Conservation (phyloP, 2,888 invertebrate species). For the Protophormia terraenovae region DNA sequence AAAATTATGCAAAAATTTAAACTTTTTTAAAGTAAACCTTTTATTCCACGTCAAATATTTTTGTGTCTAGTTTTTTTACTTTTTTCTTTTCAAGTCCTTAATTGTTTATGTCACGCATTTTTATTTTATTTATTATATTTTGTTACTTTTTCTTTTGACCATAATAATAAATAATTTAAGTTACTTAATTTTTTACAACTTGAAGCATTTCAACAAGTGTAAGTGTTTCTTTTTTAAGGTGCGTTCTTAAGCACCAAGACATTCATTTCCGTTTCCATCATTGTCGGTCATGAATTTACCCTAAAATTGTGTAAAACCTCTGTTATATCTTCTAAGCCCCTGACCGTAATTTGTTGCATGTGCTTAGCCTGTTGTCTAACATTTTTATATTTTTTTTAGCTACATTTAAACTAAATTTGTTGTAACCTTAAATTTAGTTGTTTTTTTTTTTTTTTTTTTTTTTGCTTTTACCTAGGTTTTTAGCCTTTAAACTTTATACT, state of each 20-base stretch:
- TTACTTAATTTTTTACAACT: conserved; percentile 5
- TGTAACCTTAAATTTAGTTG: too few relatives aligned
- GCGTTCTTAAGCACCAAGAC: not conserved
- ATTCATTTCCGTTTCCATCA: not conserved
- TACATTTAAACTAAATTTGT: not conserved
- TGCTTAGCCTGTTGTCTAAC: not conserved
- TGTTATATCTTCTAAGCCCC: not conserved
- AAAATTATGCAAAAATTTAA: not conserved
- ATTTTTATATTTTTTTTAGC: not conserved
- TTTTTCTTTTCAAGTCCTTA: not conserved
- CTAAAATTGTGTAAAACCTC: not conserved
- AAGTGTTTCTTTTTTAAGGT: not conserved
- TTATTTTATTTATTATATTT: not conserved
- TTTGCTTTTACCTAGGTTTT: not conserved
- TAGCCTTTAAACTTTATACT: not conserved
- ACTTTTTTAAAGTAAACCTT: not conserved
- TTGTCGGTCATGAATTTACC: not conserved
- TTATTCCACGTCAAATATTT: not conserved
- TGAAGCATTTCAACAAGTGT: conserved; percentile 32
- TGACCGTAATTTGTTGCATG: not conserved
- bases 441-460: too few relatives aligned
- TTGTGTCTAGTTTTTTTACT: not conserved
- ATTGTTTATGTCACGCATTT: conserved; percentile 30
- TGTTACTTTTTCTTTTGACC: not conserved
- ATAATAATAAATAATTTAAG: conserved; percentile 40